Conservation (phyloP, 2,113 vertebrate genomes). For the Chamaetylas fuelleborni region DNA sequence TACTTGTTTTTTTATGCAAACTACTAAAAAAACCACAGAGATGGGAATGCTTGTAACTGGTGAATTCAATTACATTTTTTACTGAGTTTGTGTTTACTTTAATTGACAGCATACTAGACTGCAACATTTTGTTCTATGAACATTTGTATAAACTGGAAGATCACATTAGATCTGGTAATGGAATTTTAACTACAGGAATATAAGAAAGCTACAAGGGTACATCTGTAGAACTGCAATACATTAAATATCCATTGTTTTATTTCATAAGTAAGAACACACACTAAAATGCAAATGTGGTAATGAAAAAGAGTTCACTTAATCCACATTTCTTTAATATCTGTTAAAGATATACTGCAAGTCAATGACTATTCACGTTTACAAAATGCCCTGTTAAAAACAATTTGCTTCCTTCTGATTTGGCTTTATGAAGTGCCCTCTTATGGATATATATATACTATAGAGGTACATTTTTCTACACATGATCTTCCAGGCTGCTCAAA, state of each 20-base stretch:
- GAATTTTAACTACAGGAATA: neutral
- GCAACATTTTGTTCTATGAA: neutral
- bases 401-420: neutral
- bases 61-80: neutral
- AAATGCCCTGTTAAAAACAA: neutral
- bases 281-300: neutral
- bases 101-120: neutral
- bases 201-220: neutral
- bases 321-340: neutral
- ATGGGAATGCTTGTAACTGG: neutral
- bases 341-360: neutral
- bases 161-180: neutral
- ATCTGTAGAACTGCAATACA: neutral
- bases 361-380: neutral
- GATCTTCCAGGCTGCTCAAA: neutral
- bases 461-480: neutral
- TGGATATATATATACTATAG: neutral
- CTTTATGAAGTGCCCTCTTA: neutral
- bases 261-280: neutral
- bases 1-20: neutral
- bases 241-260: neutral
- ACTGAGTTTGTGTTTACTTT: neutral
- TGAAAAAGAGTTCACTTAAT: conserved; percentile 1
- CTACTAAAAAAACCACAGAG: neutral
- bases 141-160: neutral